Percentiles rank a stretch among this genome's conserved stretches.
These are phyloP conservation scores for Mermis nigrescens DNA, from an alignment of 2,888 invertebrate species.

Conservation along the genomic window DNA sequence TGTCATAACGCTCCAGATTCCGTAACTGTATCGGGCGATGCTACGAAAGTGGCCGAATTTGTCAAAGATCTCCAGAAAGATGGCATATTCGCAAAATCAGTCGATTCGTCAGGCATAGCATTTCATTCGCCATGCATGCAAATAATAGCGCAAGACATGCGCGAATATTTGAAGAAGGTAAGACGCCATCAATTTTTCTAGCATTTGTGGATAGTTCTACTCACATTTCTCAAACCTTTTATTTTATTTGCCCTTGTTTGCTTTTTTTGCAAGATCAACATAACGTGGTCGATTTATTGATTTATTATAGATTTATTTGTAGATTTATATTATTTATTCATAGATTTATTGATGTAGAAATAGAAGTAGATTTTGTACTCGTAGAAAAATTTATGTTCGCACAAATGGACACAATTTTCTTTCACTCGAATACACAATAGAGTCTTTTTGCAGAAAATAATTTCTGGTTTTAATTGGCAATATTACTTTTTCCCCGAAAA, in stretches of 20 bases:
- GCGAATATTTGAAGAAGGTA: conserved; percentile 51
- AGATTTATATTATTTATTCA: too few relatives aligned
- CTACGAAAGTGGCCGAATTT: conserved; percentile 43
- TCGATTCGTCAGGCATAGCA: conserved; percentile 64
- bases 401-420: background rate
- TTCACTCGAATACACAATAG: background rate
- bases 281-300: too few relatives aligned
- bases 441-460: background rate
- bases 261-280: too few relatives aligned
- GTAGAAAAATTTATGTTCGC: background rate
- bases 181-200: too few relatives aligned
- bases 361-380: too few relatives aligned
- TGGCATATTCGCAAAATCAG: conserved; percentile 59
- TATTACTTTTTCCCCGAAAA: background rate
- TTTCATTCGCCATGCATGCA: conserved; percentile 83
- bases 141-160: conserved; percentile 59
- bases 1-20: conserved; percentile 82
- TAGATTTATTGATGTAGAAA: too few relatives aligned
- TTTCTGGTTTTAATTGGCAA: background rate
- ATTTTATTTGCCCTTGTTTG: too few relatives aligned
- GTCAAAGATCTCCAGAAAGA: conserved; percentile 39
- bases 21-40: conserved; percentile 74
- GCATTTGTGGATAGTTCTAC: too few relatives aligned
- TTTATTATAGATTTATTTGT: too few relatives aligned
- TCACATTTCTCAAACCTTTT: too few relatives aligned